Conservation (phyloP, 2,113 vertebrate species). For the Oriolus oriolus region DNA sequence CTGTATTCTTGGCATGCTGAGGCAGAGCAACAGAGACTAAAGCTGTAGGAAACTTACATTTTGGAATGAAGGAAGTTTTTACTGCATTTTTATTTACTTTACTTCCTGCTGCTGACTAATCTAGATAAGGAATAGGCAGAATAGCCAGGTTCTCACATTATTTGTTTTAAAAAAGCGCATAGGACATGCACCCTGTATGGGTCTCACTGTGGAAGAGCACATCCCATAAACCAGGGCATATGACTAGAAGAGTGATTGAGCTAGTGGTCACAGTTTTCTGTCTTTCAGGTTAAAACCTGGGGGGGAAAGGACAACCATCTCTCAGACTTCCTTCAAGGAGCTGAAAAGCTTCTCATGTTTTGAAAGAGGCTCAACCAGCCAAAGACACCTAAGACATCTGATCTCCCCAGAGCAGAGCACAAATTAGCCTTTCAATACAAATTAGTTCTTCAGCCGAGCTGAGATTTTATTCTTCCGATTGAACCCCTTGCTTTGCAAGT, state of each 20-base stretch:
- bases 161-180: neutral
- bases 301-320: rapidly evolving
- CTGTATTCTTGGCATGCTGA: neutral
- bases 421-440: neutral
- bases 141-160: neutral
- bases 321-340: neutral
- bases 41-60: neutral
- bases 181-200: neutral
- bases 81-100: neutral
- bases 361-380: neutral
- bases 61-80: neutral
- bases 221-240: neutral
- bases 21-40: neutral
- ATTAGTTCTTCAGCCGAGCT: neutral
- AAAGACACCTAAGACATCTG: neutral
- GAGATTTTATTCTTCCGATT: neutral
- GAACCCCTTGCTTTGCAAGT: neutral
- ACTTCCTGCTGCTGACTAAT: neutral
- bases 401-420: neutral
- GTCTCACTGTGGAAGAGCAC: neutral
- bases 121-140: neutral
- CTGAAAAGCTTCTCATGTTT: neutral
- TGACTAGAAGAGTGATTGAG: neutral
- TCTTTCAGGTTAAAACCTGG: neutral
- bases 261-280: neutral